These are phyloP conservation scores for Coryphaenoides rupestris DNA, from an alignment of 2,113 vertebrate genomes.

Conservation along the genomic window DNA sequence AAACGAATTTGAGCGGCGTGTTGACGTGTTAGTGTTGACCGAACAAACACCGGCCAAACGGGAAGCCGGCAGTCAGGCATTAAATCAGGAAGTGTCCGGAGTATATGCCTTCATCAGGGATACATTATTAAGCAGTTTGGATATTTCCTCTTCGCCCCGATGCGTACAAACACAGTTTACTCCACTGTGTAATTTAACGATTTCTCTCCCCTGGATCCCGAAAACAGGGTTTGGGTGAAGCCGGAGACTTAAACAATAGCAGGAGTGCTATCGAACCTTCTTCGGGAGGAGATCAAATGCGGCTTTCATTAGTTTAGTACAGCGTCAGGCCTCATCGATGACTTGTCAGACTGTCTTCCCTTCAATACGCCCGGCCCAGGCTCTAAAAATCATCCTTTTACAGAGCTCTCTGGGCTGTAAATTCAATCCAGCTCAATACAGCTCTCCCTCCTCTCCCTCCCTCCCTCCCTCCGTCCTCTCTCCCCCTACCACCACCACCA, in stretches of 20 bases:
- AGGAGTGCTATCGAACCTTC: slow-evolving; percentile 75
- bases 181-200: slow-evolving; percentile 67
- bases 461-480: slow-evolving; percentile 17
- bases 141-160: slow-evolving; percentile 67
- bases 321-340: slow-evolving; percentile 74
- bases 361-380: slow-evolving; percentile 74
- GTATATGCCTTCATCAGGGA: slow-evolving; percentile 58
- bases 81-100: slow-evolving; percentile 55
- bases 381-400: slow-evolving; percentile 77
- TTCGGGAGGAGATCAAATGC: slow-evolving; percentile 75
- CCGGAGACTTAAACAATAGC: slow-evolving; percentile 77
- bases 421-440: slow-evolving; percentile 71
- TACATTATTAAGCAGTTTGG: slow-evolving; percentile 64
- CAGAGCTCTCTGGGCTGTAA: slow-evolving; percentile 71
- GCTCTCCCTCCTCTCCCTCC: slow-evolving; percentile 27
- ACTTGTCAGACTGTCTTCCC: slow-evolving; percentile 78
- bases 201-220: slow-evolving; percentile 63
- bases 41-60: slow-evolving; percentile 15
- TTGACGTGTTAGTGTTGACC: too few species aligned
- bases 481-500: too few species aligned
- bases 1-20: too few species aligned
- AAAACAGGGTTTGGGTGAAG: slow-evolving; percentile 73
- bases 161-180: slow-evolving; percentile 73
- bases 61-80: slow-evolving; percentile 26
- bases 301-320: slow-evolving; percentile 81